A percentile compares a stretch with the other conserved stretches of the same genome.
phyloP scores from a whole-genome alignment of 2,113 vertebrate species.

The Sapajus apella region DNA sequence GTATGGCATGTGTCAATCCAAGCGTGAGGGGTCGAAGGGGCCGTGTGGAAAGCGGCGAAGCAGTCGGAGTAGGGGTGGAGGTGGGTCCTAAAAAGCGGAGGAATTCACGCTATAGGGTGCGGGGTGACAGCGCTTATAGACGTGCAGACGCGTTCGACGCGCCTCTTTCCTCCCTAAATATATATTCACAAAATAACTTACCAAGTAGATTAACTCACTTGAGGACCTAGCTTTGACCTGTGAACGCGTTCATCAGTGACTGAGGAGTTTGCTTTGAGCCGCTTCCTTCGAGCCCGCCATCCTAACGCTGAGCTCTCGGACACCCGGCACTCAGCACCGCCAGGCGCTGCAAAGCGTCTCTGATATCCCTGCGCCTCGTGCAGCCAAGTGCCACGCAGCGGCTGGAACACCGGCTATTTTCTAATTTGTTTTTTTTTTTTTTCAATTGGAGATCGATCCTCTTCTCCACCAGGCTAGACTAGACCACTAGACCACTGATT shows the following conservation, averaged over 20 bases:
- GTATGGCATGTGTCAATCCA: neutral
- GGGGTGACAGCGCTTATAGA: neutral
- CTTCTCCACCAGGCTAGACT: neutral
- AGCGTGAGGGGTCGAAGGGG: neutral
- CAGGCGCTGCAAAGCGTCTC: neutral
- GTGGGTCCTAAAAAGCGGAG: constrained; percentile 6
- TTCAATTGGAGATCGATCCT: too few relatives aligned
- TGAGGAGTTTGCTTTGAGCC: neutral
- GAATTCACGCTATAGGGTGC: neutral
- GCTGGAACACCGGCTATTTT: neutral
- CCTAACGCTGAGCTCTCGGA: neutral
- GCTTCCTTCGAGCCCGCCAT: neutral
- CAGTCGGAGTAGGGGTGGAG: neutral
- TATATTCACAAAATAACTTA: too few relatives aligned
- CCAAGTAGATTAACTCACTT: neutral
- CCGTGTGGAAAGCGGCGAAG: neutral
- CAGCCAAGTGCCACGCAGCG: neutral
- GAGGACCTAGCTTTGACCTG: neutral
- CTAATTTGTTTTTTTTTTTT: neutral
- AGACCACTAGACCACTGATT: neutral
- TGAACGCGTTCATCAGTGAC: neutral
- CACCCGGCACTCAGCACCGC: accelerated
- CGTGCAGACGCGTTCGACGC: neutral
- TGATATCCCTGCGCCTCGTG: neutral
- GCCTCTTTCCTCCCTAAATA: neutral